Conservation (phyloP, 2,113 vertebrate genomes). For the Anhinga anhinga region DNA sequence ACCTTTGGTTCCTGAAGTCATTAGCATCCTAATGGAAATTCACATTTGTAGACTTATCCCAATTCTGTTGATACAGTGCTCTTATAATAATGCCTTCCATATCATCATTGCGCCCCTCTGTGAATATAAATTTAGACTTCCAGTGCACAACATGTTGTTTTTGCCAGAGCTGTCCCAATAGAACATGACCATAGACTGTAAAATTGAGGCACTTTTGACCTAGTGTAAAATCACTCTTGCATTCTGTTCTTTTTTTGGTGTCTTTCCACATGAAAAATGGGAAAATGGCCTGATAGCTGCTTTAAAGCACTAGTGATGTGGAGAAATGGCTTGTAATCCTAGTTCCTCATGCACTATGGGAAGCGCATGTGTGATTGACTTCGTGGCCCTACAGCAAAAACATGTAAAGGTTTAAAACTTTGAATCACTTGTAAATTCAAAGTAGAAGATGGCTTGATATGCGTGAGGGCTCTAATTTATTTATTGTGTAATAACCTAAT, state of each 20-base stretch:
- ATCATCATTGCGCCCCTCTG: not conserved
- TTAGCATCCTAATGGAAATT: slow-evolving; percentile 57
- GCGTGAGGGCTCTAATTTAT: not conserved
- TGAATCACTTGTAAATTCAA: not conserved
- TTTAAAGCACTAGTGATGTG: not conserved
- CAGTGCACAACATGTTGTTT: not conserved
- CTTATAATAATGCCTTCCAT: not conserved
- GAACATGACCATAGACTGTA: not conserved
- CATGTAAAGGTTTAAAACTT: not conserved
- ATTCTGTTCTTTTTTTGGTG: not conserved
- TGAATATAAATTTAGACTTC: not conserved
- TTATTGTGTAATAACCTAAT: not conserved
- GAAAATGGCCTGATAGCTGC: not conserved
- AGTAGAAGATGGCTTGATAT: not conserved
- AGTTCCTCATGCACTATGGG: not conserved
- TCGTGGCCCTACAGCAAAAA: not conserved
- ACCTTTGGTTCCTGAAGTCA: slow-evolving; percentile 11
- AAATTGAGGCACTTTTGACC: not conserved
- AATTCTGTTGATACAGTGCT: not conserved
- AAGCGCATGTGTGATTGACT: not conserved
- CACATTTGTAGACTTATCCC: not conserved
- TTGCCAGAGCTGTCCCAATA: not conserved
- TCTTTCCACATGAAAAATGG: not conserved
- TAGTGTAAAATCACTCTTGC: not conserved
- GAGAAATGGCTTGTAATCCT: not conserved